Conservation (phyloP, 2,888 invertebrate species). For the Biston betularia region DNA sequence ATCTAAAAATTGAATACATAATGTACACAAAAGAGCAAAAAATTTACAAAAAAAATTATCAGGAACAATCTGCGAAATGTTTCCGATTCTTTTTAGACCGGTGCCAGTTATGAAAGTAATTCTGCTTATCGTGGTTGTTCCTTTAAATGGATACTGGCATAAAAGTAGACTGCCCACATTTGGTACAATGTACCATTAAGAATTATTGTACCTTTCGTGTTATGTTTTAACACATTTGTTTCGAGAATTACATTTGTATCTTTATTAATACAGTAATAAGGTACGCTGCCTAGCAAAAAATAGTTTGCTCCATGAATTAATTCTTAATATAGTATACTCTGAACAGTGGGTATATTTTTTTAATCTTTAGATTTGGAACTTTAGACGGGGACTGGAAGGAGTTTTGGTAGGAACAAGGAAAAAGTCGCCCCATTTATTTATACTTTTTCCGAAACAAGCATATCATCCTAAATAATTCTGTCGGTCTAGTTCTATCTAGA, state of each 20-base stretch:
- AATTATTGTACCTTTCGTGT: conserved; percentile 32
- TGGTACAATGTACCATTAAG: conserved; percentile 40
- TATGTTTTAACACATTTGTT: conserved; percentile 26
- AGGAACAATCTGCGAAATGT: conserved; percentile 50
- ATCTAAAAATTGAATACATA: too few species aligned
- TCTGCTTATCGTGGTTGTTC: conserved; percentile 57
- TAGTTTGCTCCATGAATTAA: not conserved
- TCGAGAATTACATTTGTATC: conserved; percentile 17
- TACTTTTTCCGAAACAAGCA: too few species aligned
- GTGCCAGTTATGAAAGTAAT: conserved; percentile 56
- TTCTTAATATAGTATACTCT: too few species aligned
- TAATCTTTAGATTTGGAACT: too few species aligned
- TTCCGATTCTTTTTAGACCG: conserved; percentile 51
- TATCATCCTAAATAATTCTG: too few species aligned
- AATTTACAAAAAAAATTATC: conserved; percentile 41
- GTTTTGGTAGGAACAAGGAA: too few species aligned
- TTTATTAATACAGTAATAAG: not conserved
- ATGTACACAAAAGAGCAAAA: conserved; percentile 24
- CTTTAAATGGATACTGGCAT: conserved; percentile 53
- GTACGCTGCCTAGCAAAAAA: not conserved
- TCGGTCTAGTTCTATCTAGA: too few species aligned
- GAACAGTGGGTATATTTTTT: too few species aligned
- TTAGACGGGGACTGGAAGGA: too few species aligned
- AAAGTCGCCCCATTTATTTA: too few species aligned
- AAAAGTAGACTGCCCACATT: conserved; percentile 43